Evolutionary conservation across 2,888 invertebrate species (phyloP), one percentile per base, ranked within the genome.

Genomic region (Drosophila fulvimacula): DNA sequence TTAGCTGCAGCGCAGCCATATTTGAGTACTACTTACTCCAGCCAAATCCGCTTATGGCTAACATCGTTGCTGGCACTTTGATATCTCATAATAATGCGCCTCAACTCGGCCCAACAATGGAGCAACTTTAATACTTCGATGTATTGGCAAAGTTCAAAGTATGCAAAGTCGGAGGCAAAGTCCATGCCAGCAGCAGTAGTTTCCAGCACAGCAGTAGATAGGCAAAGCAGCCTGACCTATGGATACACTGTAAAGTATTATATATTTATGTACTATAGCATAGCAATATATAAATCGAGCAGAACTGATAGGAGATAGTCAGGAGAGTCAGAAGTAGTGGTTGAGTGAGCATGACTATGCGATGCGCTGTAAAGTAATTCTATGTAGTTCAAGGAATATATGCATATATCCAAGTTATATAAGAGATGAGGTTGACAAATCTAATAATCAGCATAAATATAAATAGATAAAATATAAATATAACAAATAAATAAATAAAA

Each of bases 71-170:
- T 21, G 55, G 30, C 53, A 49, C 27, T 58, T 64, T 60, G 32
- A 46, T 63, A 56, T 53, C 60, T 65, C 42, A 39, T 49, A 44
- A 56, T 56, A 49, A 51, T 61, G 32, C 39, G 7, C 15, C 13
- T 36, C 38, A 41, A 27, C 34, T 38, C 52, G 56, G 15, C 32
- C 27, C 41, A 57, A 55, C 46, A 41, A 44, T 48, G 36, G 41
- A 30, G 30, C 46, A 69, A 69, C 69, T 78, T 69, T 69, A 61
- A 74, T 67, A 51, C 51, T 52, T 52, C 36, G 71, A 70, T 63
- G 82, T 63, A 84, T 79, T 70, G 79, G 56, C 58, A 87, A 87
- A 82, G 85, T 84, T 82, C 73, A 73, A 73, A 84, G 81, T 66
- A 84, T 87, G 79, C 77, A 73, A 82, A 84, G 76, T 79, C 74